Evolutionary conservation across 2,888 invertebrate genomes (phyloP), one percentile per base, ranked within the genome.

Genomic region (Steinernema hermaphroditum): DNA sequence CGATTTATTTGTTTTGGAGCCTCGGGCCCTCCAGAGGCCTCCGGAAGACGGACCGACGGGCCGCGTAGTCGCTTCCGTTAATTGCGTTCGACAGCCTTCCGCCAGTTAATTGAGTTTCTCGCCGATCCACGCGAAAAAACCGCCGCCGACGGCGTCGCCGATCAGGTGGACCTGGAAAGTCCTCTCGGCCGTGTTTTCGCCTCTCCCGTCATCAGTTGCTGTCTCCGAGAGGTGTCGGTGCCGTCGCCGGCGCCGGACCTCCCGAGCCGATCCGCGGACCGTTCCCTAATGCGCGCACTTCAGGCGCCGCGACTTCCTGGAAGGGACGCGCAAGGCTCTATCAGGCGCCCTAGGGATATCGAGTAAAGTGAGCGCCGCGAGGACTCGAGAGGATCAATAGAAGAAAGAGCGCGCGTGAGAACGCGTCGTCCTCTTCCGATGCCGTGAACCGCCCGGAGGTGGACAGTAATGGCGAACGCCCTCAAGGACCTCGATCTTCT

Each of bases 401-500:
- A 62, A 62, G 62, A n/a, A 62, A 34, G 62, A 62, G 62, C 9
- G 32, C 22, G 62, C 62, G 12, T 16, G n/a, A 9, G 32, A 32
- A 62, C 62, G 62, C 62, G 32, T 32, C 62, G 9, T 22, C 54
- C 22, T 2, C 62, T 12, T 1, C 62, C 27, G 62, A 62, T 62
- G 62, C 32, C 62, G 32, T 62, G 62, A 62, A 62, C 62, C 27
- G 32, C 32, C 24, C 22, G 9, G 46, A 46, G 12, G 54, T 27
- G 62, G 16, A 24, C 62, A 24, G 62, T 29, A 50, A 75, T 75
- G 75, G 41, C 75, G 27, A 71, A 75, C 44, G 50, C 50, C 37
- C 54, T 75, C n/a, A 75, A 75, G 72, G 80, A 80, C 16, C 75
- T 77, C 41, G 80, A 80, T 54, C 73, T 80, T 43, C 76, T 80